A percentile compares a stretch with the other conserved stretches of the same genome.
These are phyloP conservation scores for Heliconius congener DNA, from an alignment of 1,140 invertebrate species.

Conservation along the genomic window DNA sequence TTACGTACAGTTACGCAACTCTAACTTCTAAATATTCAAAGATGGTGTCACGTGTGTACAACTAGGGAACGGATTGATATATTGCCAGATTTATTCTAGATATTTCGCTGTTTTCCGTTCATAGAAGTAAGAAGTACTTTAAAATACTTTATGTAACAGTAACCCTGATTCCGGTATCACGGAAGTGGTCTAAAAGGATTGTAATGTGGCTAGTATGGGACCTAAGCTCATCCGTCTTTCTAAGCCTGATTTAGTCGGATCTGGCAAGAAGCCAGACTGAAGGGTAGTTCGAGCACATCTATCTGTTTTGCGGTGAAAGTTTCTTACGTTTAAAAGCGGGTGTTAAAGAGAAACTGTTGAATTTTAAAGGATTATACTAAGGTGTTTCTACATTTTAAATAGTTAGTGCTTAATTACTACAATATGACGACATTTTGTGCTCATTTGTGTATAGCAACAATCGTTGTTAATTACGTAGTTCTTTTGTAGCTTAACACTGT, in stretches of 20 bases:
- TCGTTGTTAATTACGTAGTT: too few species aligned
- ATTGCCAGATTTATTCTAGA: not conserved
- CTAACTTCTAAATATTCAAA: not conserved
- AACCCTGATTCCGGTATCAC: conserved; percentile 28
- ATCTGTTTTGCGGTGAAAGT: conserved; percentile 23
- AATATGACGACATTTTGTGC: too few species aligned
- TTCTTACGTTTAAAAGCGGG: not conserved
- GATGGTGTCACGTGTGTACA: not conserved
- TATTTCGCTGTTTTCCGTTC: not conserved
- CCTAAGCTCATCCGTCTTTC: conserved; percentile 32
- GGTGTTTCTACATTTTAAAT: not conserved
- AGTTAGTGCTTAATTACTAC: not conserved
- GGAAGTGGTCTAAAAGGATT: conserved; percentile 35
- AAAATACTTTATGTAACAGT: conserved; percentile 17
- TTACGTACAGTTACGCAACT: not conserved
- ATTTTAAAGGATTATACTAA: not conserved
- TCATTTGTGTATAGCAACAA: too few species aligned
- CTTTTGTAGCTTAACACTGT: too few species aligned
- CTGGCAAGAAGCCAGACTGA: conserved; percentile 28
- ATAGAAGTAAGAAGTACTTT: not conserved
- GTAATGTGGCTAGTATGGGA: conserved; percentile 34
- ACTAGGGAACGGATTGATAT: not conserved
- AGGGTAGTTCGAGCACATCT: conserved; percentile 22
- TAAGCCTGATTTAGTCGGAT: conserved; percentile 36
- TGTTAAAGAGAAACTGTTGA: conserved; percentile 3